A percentile compares a stretch with the other conserved stretches of the same genome.
phyloP scores from a whole-genome alignment of 2,888 invertebrate species.

The Agonopterix heracliana region DNA sequence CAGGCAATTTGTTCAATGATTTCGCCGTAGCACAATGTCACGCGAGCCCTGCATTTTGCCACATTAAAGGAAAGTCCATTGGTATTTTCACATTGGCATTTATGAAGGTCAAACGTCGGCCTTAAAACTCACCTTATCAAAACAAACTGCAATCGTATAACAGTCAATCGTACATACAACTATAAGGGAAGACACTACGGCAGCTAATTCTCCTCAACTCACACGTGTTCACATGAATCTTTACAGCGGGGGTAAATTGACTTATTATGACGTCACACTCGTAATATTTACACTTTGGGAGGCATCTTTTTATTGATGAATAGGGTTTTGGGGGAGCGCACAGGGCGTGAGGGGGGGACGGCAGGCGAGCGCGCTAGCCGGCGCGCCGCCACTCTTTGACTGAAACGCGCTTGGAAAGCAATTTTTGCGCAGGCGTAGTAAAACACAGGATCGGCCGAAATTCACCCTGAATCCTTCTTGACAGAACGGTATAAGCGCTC shows the following conservation, averaged over 20 bases:
- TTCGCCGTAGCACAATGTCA: constrained; percentile 32
- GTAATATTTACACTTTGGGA: constrained; percentile 31
- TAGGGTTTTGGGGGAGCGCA: constrained; percentile 43
- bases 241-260: constrained; percentile 46
- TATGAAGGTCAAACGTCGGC: constrained; percentile 55
- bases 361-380: constrained; percentile 76
- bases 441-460: constrained; percentile 67
- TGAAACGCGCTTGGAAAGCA: constrained; percentile 47
- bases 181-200: constrained; percentile 60
- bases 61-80: constrained; percentile 27
- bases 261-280: constrained; percentile 40
- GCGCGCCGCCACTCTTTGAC: constrained; percentile 72
- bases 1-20: constrained; percentile 45
- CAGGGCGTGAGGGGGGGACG: constrained; percentile 51
- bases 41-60: constrained; percentile 44
- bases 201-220: constrained; percentile 24
- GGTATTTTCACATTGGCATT: constrained; percentile 31
- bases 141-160: constrained; percentile 41
- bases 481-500: constrained; percentile 28
- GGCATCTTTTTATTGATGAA: constrained; percentile 61
- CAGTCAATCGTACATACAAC: constrained; percentile 33
- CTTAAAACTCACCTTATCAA: constrained; percentile 67
- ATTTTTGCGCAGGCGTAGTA: constrained; percentile 62
- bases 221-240: constrained; percentile 9
- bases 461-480: constrained; percentile 36